These are phyloP conservation scores for Sebastes minor DNA, from an alignment of 2,797 vertebrate genomes.

Conservation along the genomic window DNA sequence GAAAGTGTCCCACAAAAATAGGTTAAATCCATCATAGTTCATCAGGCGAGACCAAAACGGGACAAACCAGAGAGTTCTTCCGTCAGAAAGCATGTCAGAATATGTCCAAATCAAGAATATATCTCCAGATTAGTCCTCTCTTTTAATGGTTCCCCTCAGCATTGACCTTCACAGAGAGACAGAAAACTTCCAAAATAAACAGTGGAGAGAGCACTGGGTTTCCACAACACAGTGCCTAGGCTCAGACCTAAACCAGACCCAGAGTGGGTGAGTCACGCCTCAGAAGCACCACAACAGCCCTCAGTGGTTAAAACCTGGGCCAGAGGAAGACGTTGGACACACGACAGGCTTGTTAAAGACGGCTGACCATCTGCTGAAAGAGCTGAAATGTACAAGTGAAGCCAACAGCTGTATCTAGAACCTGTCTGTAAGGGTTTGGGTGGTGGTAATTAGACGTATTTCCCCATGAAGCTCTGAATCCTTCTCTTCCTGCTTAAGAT, in stretches of 20 bases:
- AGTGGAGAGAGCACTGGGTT: conserved; percentile 42
- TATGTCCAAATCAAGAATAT: conserved; percentile 55
- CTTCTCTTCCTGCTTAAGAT: not conserved
- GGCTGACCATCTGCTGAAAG: not conserved
- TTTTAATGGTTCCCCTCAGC: conserved; percentile 31
- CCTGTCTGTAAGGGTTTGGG: not conserved
- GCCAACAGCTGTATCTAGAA: not conserved
- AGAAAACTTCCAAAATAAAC: conserved; percentile 68
- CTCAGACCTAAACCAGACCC: conserved; percentile 19
- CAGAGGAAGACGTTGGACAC: not conserved
- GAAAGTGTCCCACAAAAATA: conserved; percentile 46
- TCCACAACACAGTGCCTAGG: conserved; percentile 42
- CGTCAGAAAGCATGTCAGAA: conserved; percentile 3
- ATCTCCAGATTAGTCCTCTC: conserved; percentile 26
- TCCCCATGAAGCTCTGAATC: not conserved
- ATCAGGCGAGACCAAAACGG: conserved; percentile 53
- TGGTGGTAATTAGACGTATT: not conserved
- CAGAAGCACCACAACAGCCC: conserved; percentile 12
- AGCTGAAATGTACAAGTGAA: not conserved
- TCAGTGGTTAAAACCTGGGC: conserved; percentile 20
- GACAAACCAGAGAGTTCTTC: conserved; percentile 20
- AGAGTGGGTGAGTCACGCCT: conserved; percentile 7
- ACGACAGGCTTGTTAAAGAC: conserved; percentile 7
- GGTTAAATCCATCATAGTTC: conserved; percentile 44
- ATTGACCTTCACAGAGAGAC: conserved; percentile 46